A percentile compares a stretch with the other conserved stretches of the same genome.
These are phyloP conservation scores for Stenodema calcarata DNA, from an alignment of 2,888 invertebrate species.

Conservation along the genomic window DNA sequence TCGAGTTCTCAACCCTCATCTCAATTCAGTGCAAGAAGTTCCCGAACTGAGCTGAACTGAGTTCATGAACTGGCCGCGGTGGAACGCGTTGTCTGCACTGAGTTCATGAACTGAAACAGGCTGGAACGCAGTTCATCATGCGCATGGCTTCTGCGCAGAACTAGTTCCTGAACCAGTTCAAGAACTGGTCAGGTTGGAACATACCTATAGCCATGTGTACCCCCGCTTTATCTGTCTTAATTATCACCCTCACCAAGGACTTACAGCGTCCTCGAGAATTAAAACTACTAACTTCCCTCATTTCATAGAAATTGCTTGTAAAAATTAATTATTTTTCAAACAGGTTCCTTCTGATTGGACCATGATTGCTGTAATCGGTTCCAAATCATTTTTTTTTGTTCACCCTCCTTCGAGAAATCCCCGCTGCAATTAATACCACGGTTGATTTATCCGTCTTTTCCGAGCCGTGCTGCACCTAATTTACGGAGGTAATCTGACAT, in stretches of 20 bases:
- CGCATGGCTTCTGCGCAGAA: too few relatives aligned
- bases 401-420: not conserved
- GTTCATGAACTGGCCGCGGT: too few relatives aligned
- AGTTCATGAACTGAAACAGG: too few relatives aligned
- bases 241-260: not conserved
- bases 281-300: not conserved
- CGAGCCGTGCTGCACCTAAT: not conserved
- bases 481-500: not conserved
- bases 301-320: not conserved
- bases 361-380: not conserved
- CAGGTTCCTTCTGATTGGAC: not conserved
- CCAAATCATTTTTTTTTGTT: not conserved
- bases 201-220: not conserved
- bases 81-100: too few relatives aligned
- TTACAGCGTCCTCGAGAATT: not conserved
- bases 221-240: not conserved
- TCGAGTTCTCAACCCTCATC: too few relatives aligned
- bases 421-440: slow-evolving; percentile 4
- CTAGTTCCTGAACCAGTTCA: too few relatives aligned
- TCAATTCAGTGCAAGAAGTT: too few relatives aligned
- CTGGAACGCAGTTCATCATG: too few relatives aligned
- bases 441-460: not conserved
- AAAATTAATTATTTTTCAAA: slow-evolving; percentile 17
- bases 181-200: too few relatives aligned
- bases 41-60: too few relatives aligned